These are phyloP conservation scores for Acanthornis magna DNA, from an alignment of 2,797 vertebrate genomes.

Conservation along the genomic window DNA sequence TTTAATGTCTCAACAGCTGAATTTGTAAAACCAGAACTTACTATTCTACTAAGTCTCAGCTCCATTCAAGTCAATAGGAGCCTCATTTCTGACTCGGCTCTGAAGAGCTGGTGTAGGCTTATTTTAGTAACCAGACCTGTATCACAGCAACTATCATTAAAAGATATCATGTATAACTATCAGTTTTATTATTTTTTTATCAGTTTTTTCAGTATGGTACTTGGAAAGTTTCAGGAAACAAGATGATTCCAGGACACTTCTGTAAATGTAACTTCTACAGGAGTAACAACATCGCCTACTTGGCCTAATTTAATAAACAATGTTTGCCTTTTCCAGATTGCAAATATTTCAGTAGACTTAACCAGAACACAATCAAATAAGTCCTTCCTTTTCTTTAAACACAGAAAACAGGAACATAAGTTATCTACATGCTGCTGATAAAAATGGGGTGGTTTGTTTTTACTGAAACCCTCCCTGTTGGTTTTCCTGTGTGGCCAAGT, in stretches of 20 bases:
- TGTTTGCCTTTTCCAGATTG: background rate
- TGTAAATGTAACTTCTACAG: background rate
- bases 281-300: fast-evolving
- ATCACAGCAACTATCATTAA: background rate
- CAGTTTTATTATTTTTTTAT: background rate
- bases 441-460: background rate
- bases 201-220: background rate
- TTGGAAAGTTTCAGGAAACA: background rate
- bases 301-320: background rate
- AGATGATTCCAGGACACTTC: background rate
- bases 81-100: background rate
- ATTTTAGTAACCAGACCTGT: background rate
- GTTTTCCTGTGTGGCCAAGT: background rate
- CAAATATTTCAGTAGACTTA: background rate
- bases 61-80: background rate
- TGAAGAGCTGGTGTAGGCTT: background rate
- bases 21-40: background rate
- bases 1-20: background rate
- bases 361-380: background rate
- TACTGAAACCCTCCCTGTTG: background rate
- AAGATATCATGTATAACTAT: background rate
- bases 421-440: background rate
- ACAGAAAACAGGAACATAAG: background rate
- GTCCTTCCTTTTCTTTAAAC: background rate
- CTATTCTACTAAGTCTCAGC: background rate